Percentiles rank a stretch among this genome's conserved stretches.
Conservation (phyloP, 2,113 vertebrate species). For the Nymphicus hollandicus region DNA sequence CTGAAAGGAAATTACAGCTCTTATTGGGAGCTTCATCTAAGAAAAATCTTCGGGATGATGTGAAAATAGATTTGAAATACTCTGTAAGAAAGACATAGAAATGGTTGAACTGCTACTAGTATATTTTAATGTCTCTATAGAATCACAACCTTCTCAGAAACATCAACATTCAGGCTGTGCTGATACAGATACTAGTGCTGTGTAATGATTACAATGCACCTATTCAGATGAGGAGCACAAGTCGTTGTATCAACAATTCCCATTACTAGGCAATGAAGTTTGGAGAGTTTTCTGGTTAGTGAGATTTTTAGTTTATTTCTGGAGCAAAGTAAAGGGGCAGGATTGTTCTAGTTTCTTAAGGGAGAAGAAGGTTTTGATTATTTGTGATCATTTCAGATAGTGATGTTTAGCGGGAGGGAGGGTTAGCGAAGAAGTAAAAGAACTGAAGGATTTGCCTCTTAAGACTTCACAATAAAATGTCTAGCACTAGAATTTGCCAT, state of each 20-base stretch:
- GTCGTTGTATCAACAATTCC: not conserved
- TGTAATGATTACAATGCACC: not conserved
- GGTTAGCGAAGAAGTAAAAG: not conserved
- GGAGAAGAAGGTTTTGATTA: not conserved
- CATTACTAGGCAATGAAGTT: not conserved
- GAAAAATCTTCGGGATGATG: not conserved
- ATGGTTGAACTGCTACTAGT: not conserved
- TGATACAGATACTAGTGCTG: not conserved
- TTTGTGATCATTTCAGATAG: not conserved
- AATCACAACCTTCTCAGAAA: not conserved
- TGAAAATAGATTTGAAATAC: not conserved
- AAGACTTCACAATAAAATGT: not conserved
- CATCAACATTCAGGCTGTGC: rapidly evolving
- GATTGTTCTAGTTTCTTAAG: not conserved
- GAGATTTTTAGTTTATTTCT: not conserved
- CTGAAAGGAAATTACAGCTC: not conserved
- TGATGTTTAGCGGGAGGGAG: not conserved
- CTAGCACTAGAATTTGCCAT: not conserved
- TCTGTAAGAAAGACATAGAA: not conserved
- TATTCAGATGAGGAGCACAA: not conserved
- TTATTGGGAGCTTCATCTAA: not conserved
- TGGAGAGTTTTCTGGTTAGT: not conserved
- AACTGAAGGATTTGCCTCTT: not conserved
- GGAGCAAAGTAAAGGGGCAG: not conserved
- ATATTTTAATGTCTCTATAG: not conserved